phyloP scores from a whole-genome alignment of 64 coral and sea anemone genomes.

The Porites australiensis region DNA sequence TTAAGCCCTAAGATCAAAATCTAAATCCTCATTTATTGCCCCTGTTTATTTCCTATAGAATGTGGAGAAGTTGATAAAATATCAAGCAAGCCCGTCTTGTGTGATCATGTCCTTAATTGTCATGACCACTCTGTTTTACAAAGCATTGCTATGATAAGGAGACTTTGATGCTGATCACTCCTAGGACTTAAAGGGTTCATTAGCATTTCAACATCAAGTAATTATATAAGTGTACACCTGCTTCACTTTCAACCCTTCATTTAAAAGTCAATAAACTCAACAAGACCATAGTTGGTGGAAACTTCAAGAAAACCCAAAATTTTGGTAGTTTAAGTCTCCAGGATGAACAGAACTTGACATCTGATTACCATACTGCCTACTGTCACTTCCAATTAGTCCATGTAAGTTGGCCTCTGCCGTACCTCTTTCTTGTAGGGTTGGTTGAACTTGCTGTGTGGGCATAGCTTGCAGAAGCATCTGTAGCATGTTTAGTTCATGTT shows the following conservation, averaged over 20 bases:
- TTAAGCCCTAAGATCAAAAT: no score
- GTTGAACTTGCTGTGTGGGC: neutral
- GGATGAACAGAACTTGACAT: neutral
- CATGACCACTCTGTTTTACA: no score
- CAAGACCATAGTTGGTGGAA: neutral
- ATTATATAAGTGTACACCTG: neutral
- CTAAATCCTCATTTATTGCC: no score
- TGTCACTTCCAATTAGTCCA: neutral
- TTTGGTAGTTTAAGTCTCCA: neutral
- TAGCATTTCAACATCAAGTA: neutral
- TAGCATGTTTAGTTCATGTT: slow-evolving; percentile 55
- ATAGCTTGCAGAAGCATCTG: neutral
- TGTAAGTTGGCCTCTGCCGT: neutral
- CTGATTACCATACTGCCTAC: neutral
- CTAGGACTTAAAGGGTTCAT: neutral
- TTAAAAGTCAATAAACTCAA: neutral
- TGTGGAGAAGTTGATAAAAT: no score
- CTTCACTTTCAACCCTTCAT: neutral
- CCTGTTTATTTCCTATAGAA: no score
- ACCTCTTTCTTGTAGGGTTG: neutral
- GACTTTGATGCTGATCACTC: neutral
- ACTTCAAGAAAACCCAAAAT: neutral
- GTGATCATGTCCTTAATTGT: no score
- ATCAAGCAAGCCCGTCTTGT: no score
- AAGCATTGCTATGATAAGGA: neutral